Evolutionary conservation across 2,797 vertebrate species (phyloP), one percentile per base, ranked within the genome.

Genomic region (Premnoplex brunnescens): DNA sequence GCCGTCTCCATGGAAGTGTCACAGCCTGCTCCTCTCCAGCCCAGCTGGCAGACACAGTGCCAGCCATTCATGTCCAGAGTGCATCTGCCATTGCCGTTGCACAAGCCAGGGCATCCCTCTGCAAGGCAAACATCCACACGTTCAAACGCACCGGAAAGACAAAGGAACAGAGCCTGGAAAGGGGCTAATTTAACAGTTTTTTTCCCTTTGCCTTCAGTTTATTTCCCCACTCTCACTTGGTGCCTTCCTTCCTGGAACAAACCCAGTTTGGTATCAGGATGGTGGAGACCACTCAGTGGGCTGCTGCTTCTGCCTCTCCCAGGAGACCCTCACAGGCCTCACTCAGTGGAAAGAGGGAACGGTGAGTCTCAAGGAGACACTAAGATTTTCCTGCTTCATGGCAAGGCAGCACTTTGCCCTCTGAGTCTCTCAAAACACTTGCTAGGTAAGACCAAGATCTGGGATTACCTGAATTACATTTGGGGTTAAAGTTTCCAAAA

Each of bases 1-100:
- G 99, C 98, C 0, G 99, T 99, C 98, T 99, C 99, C 99, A 99
- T 99, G 93, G 99, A 99, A 15, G 99, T 99, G 96, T 99, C 99
- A 36, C 99, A 99, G 96, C 99, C 99, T 3, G 97, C 97, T 96
- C 99, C 99, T 97, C 99, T 98, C 99, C 99, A 99, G 97, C 99
- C 99, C 98, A 99, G 98, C 98, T 99, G 99, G 98, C 99, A 99
- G 97, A 99, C 98, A 17, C 99, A 99, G 98, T 99, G 99, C 99
- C 99, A 99, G 96, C 99, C 99, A 23, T 98, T 99, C 98, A 99
- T 98, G 98, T 99, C 99, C 98, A 99, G 98, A 69, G 99, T 99
- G 97, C 99, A 99, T 97, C 99, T 98, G 97, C 99, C 99, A 9
- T 99, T 99, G 89, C 99, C 99, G 28, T 99, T 99, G 95, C 99